A percentile compares a stretch with the other conserved stretches of the same genome.
Evolutionary conservation across 2,888 invertebrate genomes (phyloP).

Genomic region (Cecidostiba fungosa): DNA sequence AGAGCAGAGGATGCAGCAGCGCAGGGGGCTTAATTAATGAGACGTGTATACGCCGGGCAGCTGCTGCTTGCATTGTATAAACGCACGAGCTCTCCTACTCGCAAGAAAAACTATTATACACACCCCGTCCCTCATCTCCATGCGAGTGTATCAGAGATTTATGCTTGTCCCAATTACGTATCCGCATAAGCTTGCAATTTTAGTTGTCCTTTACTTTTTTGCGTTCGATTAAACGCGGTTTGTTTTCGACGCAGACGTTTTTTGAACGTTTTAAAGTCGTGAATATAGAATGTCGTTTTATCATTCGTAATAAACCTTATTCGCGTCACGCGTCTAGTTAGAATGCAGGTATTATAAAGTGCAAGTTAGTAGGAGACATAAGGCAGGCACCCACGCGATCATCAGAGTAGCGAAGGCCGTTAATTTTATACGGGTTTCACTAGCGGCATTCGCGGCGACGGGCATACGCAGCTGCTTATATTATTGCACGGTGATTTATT

Average conservation of each 20-base stretch:
- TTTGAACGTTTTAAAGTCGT: neutral
- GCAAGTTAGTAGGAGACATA: neutral
- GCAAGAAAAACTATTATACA: constrained; percentile 78
- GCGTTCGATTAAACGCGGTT: neutral
- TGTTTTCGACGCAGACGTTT: neutral
- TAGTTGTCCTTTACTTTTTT: constrained; percentile 64
- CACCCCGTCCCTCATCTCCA: constrained; percentile 62
- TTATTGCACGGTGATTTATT: constrained; percentile 52
- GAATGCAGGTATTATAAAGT: constrained; percentile 49
- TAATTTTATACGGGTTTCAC: constrained; percentile 54
- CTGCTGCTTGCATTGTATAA: constrained; percentile 76
- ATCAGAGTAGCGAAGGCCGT: constrained; percentile 24
- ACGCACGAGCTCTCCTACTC: constrained; percentile 64
- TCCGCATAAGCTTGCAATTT: constrained; percentile 66
- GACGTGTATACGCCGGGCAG: constrained; percentile 77
- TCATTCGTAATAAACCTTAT: neutral
- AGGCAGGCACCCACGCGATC: constrained; percentile 51
- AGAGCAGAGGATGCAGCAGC: constrained; percentile 1
- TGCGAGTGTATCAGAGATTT: constrained; percentile 71
- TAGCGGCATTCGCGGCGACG: constrained; percentile 16
- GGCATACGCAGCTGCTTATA: neutral
- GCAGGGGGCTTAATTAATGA: constrained; percentile 77
- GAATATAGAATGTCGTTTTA: neutral
- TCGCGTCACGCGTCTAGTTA: constrained; percentile 8
- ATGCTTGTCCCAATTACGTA: constrained; percentile 78